Evolutionary conservation across 2,113 vertebrate genomes (phyloP).

Genomic region (Cyprinus carpio): DNA sequence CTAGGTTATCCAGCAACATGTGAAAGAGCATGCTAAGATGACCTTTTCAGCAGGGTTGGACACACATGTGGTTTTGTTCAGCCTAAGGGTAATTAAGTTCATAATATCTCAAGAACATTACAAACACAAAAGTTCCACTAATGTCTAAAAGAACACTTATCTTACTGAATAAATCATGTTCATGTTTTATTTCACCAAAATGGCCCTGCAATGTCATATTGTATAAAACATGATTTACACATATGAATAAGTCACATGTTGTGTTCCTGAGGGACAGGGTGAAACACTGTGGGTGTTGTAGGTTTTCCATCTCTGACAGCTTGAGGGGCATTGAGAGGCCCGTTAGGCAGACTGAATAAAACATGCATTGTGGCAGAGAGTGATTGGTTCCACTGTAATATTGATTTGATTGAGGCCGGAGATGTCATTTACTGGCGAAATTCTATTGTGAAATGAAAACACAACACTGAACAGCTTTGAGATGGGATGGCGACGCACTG

Average conservation of each 20-base stretch:
- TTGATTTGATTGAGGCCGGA: conserved; percentile 37
- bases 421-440: conserved; percentile 38
- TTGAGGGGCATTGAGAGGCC: neutral
- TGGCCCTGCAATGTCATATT: conserved; percentile 32
- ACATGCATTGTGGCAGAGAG: conserved; percentile 8
- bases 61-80: neutral
- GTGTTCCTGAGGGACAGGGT: neutral
- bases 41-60: too few species aligned
- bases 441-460: too few species aligned
- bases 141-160: too few species aligned
- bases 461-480: conserved; percentile 65
- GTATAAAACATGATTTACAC: conserved; percentile 43
- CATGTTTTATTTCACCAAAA: conserved; percentile 36
- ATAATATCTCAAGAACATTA: neutral
- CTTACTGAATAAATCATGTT: neutral
- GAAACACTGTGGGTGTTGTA: conserved; percentile 10
- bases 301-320: conserved; percentile 3
- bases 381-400: conserved; percentile 46
- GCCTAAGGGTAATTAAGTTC: neutral
- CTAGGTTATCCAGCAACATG: neutral
- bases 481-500: conserved; percentile 61
- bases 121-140: too few species aligned
- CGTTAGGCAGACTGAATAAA: conserved; percentile 21
- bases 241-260: conserved; percentile 30
- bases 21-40: neutral